These are phyloP conservation scores for Ellobius talpinus DNA, from an alignment of 2,113 vertebrate genomes.

Conservation along the genomic window DNA sequence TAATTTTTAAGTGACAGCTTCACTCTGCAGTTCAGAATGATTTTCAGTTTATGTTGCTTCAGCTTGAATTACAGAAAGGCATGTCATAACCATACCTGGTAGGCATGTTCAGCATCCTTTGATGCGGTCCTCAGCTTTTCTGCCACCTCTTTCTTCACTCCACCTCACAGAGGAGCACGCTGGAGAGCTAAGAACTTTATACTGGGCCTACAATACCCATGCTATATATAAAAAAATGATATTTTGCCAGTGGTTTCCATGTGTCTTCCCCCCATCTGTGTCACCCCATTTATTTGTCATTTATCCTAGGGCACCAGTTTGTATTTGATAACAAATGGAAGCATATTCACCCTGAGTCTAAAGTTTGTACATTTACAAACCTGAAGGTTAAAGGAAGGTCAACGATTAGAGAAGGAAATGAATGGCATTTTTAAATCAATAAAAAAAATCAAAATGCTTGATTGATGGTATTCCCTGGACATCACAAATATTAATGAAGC, in stretches of 20 bases:
- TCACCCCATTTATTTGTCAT: neutral
- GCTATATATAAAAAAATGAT: neutral
- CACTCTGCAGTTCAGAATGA: neutral
- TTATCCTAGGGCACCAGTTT: neutral
- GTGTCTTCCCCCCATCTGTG: neutral
- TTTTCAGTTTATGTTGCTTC: neutral
- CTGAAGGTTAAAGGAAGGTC: constrained; percentile 5
- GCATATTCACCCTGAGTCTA: neutral
- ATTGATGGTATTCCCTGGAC: neutral
- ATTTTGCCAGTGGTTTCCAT: neutral
- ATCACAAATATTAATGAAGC: neutral
- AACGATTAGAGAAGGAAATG: neutral
- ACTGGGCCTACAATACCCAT: fast-evolving
- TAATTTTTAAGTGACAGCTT: neutral
- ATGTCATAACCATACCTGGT: too few species aligned
- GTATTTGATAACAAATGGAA: neutral
- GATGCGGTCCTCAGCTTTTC: too few species aligned
- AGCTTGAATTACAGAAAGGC: neutral
- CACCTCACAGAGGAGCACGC: neutral
- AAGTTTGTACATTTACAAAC: neutral
- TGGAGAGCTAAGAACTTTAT: neutral
- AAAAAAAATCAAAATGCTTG: neutral
- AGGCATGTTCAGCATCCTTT: neutral
- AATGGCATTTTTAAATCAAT: neutral
- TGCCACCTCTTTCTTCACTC: neutral